Percentiles rank a stretch among this genome's conserved stretches.
Evolutionary conservation across 2,113 vertebrate genomes (phyloP).

Genomic region (Recurvirostra avosetta): DNA sequence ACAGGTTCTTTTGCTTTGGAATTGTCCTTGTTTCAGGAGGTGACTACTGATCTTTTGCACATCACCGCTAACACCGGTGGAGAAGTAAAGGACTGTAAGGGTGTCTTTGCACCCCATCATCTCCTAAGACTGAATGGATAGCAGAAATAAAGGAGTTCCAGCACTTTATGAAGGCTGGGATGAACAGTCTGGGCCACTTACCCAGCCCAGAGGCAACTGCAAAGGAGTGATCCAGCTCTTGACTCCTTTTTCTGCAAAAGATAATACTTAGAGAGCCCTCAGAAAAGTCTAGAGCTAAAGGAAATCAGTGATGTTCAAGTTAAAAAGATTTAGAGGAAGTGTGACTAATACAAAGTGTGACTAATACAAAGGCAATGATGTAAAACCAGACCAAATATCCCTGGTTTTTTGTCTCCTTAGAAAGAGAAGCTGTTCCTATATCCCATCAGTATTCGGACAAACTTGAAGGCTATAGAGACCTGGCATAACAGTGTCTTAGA

Average conservation of each 20-base stretch:
- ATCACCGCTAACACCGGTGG: accelerated
- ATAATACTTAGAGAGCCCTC: not conserved
- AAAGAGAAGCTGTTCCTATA: not conserved
- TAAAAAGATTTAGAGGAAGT: not conserved
- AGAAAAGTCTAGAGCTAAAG: not conserved
- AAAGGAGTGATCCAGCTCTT: not conserved
- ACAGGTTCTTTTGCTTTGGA: not conserved
- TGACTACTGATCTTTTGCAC: not conserved
- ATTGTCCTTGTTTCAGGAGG: not conserved
- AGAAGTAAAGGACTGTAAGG: not conserved
- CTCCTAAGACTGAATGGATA: not conserved
- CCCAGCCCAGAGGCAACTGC: not conserved
- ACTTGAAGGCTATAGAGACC: not conserved
- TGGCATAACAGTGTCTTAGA: not conserved
- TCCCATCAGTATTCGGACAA: not conserved
- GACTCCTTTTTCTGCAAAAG: not conserved
- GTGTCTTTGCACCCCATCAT: not conserved
- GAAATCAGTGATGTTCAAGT: not conserved
- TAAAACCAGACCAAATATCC: not conserved
- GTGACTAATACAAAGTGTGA: not conserved
- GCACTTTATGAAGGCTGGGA: not conserved
- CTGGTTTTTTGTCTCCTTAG: not conserved
- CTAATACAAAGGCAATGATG: not conserved
- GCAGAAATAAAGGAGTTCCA: not conserved
- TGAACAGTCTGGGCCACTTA: not conserved